These are phyloP conservation scores for Drosophila busckii DNA, from an alignment of 1,140 invertebrate species.

Conservation along the genomic window DNA sequence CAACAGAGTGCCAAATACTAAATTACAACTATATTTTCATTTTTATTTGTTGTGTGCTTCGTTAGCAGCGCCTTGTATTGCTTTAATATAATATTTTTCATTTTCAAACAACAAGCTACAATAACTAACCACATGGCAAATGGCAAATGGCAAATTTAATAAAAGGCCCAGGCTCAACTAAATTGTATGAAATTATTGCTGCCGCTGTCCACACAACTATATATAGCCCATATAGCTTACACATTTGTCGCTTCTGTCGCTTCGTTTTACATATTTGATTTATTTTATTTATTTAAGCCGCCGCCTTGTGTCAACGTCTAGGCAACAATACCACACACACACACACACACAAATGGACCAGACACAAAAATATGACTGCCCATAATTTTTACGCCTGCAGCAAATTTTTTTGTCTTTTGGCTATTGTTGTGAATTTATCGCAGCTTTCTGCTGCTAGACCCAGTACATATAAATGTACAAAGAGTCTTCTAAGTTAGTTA, in stretches of 20 bases:
- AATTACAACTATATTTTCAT: too few species aligned
- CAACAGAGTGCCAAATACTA: too few species aligned
- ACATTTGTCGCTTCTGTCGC: slow-evolving; percentile 20
- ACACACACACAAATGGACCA: slow-evolving; percentile 4
- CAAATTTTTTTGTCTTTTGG: slow-evolving; percentile 31
- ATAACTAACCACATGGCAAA: slow-evolving; percentile 57
- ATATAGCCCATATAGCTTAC: slow-evolving; percentile 2
- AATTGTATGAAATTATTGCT: slow-evolving; percentile 59
- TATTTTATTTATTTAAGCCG: slow-evolving; percentile 74
- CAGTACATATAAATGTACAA: too few species aligned
- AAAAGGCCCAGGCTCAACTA: slow-evolving; percentile 35
- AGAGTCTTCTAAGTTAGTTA: too few species aligned
- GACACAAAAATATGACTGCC: slow-evolving; percentile 44
- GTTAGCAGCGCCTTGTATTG: too few species aligned
- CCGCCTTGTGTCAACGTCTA: slow-evolving; percentile 47
- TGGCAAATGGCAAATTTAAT: slow-evolving; percentile 60
- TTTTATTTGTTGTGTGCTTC: too few species aligned
- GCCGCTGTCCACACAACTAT: slow-evolving; percentile 6
- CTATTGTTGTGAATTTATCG: slow-evolving; percentile 55
- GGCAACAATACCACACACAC: slow-evolving; percentile 30
- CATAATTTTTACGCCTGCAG: slow-evolving; percentile 60
- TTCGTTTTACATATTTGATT: slow-evolving; percentile 76
- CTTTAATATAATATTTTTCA: too few species aligned
- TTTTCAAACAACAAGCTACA: slow-evolving; percentile 28
- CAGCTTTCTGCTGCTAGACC: slow-evolving; percentile 58